Evolutionary conservation across 2,888 invertebrate genomes (phyloP).

Genomic region (Apamea epomidion): DNA sequence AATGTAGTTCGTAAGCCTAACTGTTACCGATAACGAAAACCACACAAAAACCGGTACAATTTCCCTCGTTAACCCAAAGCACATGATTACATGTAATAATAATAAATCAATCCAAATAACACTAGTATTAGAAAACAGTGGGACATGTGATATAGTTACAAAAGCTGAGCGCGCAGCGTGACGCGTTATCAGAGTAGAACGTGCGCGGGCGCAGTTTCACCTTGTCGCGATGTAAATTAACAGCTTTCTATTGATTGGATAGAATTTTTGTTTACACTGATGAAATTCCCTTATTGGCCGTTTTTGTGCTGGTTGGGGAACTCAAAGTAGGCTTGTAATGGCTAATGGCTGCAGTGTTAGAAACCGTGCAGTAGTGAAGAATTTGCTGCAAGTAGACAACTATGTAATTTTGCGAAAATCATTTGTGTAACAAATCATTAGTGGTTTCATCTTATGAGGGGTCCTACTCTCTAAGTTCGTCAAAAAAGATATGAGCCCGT

Average conservation of each 20-base stretch:
- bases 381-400: background rate
- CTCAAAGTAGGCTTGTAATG: slow-evolving; percentile 8
- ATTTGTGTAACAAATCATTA: background rate
- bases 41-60: background rate
- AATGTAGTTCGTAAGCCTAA: too few relatives aligned
- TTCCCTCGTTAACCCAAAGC: background rate
- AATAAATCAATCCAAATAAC: slow-evolving; percentile 52
- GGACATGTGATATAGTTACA: slow-evolving; percentile 63
- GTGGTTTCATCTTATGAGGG: background rate
- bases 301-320: background rate
- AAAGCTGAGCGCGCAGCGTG: slow-evolving; percentile 60
- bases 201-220: slow-evolving; percentile 57
- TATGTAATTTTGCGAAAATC: slow-evolving; percentile 6
- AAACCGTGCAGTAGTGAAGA: slow-evolving; percentile 24
- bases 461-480: too few relatives aligned
- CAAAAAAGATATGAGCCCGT: too few relatives aligned
- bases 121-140: slow-evolving; percentile 58
- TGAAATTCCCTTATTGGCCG: slow-evolving; percentile 35
- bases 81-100: slow-evolving; percentile 16
- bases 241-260: slow-evolving; percentile 62
- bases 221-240: slow-evolving; percentile 62
- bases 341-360: slow-evolving; percentile 14
- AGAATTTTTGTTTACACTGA: slow-evolving; percentile 49
- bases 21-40: too few relatives aligned
- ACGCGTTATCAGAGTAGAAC: slow-evolving; percentile 69